Conservation (phyloP, 2,797 vertebrate genomes). For the Oreochromis mossambicus region DNA sequence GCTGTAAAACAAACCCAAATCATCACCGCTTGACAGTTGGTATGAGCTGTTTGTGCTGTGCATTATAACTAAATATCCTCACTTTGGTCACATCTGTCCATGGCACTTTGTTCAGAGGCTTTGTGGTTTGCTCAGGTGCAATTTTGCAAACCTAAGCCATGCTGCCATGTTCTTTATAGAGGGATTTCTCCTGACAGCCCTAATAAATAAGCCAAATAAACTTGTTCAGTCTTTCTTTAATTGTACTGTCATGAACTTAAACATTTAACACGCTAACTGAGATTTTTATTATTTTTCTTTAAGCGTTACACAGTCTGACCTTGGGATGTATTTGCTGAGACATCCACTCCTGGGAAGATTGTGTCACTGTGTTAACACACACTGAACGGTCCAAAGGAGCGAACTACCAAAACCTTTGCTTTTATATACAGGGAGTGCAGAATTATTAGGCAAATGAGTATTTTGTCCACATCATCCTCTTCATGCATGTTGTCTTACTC, state of each 20-base stretch:
- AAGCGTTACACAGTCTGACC: background rate
- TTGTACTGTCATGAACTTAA: background rate
- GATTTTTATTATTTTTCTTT: too few relatives aligned
- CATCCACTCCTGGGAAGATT: fast-evolving
- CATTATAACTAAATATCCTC: background rate
- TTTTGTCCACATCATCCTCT: too few relatives aligned
- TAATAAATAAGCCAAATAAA: background rate
- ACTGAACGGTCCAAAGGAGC: background rate
- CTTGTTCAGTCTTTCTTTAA: background rate
- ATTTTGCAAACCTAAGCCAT: background rate
- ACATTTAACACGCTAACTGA: background rate
- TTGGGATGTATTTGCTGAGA: background rate
- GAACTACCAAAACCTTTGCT: background rate
- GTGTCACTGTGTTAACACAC: background rate
- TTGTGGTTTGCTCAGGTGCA: background rate
- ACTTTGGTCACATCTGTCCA: background rate
- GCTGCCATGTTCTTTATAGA: background rate
- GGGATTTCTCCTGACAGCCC: background rate
- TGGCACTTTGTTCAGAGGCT: background rate
- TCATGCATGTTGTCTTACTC: too few relatives aligned
- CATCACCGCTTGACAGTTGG: background rate
- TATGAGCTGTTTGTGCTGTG: background rate
- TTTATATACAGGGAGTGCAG: too few relatives aligned
- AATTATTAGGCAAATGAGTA: too few relatives aligned
- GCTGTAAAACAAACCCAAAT: background rate